Base-by-base conservation (phyloP, 1,140 invertebrate species). In the Drosophila subpulchrella region DNA sequence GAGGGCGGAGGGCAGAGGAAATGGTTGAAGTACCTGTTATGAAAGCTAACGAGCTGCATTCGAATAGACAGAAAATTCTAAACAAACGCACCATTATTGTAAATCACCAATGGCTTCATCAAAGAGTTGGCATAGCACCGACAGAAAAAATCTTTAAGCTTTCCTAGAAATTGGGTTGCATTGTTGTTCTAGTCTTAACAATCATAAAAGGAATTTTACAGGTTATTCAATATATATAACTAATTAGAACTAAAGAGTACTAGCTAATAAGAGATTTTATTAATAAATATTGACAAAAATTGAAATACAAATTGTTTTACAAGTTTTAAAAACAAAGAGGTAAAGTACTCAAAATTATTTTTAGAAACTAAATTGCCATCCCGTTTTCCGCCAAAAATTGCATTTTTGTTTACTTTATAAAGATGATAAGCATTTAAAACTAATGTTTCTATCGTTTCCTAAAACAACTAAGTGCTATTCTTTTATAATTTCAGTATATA, bases 1-100 rank as follows among this genome's bases (percentile, higher is more conserved):
- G 36, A 12, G 11, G 11, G 36, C 38, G 17, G 8, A 15, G 5
- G 47, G 20, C 6, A 27, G 2, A 3, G 51, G 30, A 5, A 15
- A 46, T 1, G 42, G 62, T 13, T 2, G 47, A 56, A 56, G 63
- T 70, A 75, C 53, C 65, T 86, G 82, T 44, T 61, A 39, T 86
- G 82, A 70, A 85, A 86, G 75, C 44, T 65, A 81, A 86, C 63
- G 46, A 71, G 59, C 47, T 68, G 65, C 60, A 66, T 63, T 62
- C 13, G 15, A 63, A 11, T 36, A 6, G 17, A 54, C 20, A 4
- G 58, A 46, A 46, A 34, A 38, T 53, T 13, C 13, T 51, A 51
- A 57, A 27, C 20, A 39, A 56, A 36, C 27, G 24, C 34, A 41
- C 54, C 12, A 12, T 8, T 20, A n/a, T 20, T 5, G 24, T 5